These are phyloP conservation scores for Grus americana DNA, from an alignment of 2,113 vertebrate genomes.

Conservation along the genomic window DNA sequence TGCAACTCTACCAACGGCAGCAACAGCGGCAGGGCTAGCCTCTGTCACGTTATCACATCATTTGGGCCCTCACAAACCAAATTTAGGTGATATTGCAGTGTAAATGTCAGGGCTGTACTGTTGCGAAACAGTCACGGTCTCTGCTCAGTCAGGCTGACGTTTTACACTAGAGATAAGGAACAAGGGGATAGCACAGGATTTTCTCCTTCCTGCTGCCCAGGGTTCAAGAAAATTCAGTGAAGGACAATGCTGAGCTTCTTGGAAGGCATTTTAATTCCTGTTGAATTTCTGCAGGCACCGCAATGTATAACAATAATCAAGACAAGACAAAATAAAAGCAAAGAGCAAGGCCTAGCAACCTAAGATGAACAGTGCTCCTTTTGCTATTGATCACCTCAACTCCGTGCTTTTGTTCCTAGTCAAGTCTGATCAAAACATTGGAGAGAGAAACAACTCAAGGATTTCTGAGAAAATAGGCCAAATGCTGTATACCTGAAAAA, in stretches of 20 bases:
- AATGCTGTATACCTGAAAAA: background rate
- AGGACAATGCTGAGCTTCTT: background rate
- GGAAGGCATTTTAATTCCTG: background rate
- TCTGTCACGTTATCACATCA: background rate
- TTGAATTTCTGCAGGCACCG: background rate
- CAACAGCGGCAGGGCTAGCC: background rate
- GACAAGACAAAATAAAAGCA: constrained; percentile 4
- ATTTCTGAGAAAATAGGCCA: constrained; percentile 8
- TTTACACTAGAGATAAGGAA: background rate
- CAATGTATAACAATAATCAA: constrained; percentile 14
- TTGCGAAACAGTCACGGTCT: background rate
- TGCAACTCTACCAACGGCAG: background rate
- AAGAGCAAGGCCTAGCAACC: background rate
- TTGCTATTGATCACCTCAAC: background rate
- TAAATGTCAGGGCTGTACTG: background rate
- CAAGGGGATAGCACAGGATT: background rate
- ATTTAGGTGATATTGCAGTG: background rate
- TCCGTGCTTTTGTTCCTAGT: background rate
- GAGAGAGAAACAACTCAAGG: background rate
- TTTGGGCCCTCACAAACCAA: background rate
- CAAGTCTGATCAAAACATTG: background rate
- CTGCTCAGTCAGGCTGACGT: background rate
- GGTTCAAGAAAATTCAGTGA: background rate
- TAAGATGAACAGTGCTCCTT: background rate
- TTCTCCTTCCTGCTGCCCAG: background rate